Percentiles rank a stretch among this genome's conserved stretches.
phyloP scores from a whole-genome alignment of 1,140 invertebrate genomes.

The Brachionus sp. region DNA sequence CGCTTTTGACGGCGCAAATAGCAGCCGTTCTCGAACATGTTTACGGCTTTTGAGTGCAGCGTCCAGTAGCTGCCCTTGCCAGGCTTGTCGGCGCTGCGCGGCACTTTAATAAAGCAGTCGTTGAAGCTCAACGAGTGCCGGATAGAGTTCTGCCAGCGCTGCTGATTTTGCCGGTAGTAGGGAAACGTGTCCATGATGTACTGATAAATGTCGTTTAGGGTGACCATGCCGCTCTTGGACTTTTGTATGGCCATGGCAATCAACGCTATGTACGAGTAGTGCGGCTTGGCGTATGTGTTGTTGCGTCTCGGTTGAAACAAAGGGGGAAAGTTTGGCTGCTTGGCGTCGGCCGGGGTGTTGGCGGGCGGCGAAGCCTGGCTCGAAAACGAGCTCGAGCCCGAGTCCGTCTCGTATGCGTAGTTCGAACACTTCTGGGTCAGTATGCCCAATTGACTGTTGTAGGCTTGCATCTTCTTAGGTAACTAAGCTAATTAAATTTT shows the following conservation, averaged over 20 bases:
- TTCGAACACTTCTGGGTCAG: slow-evolving; percentile 11
- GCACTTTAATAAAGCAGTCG: slow-evolving; percentile 98
- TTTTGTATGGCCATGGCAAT: slow-evolving; percentile 99
- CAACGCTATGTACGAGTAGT: slow-evolving; percentile 96
- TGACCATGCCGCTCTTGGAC: slow-evolving; percentile 89
- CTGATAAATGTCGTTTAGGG: slow-evolving; percentile 96
- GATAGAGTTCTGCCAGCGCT: slow-evolving; percentile 97
- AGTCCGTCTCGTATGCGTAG: background rate
- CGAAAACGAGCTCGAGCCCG: slow-evolving; percentile 11
- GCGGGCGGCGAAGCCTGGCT: background rate
- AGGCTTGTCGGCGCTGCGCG: slow-evolving; percentile 92
- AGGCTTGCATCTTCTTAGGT: background rate
- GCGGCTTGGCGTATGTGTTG: slow-evolving; percentile 53
- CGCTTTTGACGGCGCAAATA: slow-evolving; percentile 92
- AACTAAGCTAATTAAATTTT: background rate
- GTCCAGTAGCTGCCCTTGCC: slow-evolving; percentile 95
- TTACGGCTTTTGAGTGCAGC: slow-evolving; percentile 92
- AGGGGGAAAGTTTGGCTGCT: background rate
- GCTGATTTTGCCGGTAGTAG: slow-evolving; percentile 86
- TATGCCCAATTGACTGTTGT: background rate
- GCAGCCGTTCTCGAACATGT: slow-evolving; percentile 99
- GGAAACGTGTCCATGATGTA: slow-evolving; percentile 98
- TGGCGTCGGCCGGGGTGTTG: background rate
- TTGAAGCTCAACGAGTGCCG: slow-evolving; percentile 87
- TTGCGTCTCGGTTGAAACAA: slow-evolving; percentile 12